Percentiles rank a stretch among this genome's conserved stretches.
These are phyloP conservation scores for Theretra japonica DNA, from an alignment of 2,888 invertebrate species.

Conservation along the genomic window DNA sequence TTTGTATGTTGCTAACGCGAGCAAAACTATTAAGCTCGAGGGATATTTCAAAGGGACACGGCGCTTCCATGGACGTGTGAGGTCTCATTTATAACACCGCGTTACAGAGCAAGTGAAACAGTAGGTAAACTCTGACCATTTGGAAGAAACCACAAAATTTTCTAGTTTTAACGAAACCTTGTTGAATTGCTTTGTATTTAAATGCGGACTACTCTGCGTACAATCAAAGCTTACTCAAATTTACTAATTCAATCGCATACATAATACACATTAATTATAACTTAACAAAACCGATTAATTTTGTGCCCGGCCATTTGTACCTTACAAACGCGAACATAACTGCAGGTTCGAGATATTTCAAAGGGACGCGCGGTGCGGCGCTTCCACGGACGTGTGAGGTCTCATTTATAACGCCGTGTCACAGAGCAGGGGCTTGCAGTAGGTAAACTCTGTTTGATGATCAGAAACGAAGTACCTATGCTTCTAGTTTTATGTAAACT, in stretches of 20 bases:
- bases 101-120: slow-evolving; percentile 13
- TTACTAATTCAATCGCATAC: not conserved
- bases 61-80: slow-evolving; percentile 33
- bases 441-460: not conserved
- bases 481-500: too few relatives aligned
- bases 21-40: not conserved
- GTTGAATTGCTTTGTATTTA: too few relatives aligned
- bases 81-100: slow-evolving; percentile 36
- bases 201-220: too few relatives aligned
- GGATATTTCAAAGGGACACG: slow-evolving; percentile 28
- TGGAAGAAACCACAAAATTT: too few relatives aligned
- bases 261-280: slow-evolving; percentile 13
- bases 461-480: too few relatives aligned
- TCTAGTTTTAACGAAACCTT: too few relatives aligned
- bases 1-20: not conserved
- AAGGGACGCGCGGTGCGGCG: slow-evolving; percentile 16
- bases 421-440: slow-evolving; percentile 9
- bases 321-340: not conserved
- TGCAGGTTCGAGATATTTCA: slow-evolving; percentile 20
- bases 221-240: too few relatives aligned
- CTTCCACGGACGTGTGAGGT: slow-evolving; percentile 35
- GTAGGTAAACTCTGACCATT: slow-evolving; percentile 1
- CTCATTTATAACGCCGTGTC: slow-evolving; percentile 34
- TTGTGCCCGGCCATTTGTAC: not conserved
- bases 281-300: not conserved